phyloP scores from a whole-genome alignment of 2,888 invertebrate genomes.

The Agrotis exclamationis region DNA sequence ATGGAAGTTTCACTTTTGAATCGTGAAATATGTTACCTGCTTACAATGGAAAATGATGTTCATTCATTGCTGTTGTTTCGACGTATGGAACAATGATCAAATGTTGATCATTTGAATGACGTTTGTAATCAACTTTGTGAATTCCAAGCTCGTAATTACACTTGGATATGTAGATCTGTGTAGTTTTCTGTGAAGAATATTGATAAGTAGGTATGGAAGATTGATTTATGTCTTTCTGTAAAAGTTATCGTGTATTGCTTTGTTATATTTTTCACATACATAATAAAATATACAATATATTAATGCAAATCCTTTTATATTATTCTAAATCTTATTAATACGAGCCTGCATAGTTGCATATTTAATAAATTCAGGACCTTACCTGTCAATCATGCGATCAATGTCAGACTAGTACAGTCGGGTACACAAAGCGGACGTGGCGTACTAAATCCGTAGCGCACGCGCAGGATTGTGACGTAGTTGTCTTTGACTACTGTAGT shows the following conservation, averaged over 20 bases:
- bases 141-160: slow-evolving; percentile 7
- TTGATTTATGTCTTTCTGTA: slow-evolving; percentile 26
- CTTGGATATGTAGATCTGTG: not conserved
- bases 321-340: slow-evolving; percentile 58
- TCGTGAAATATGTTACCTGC: slow-evolving; percentile 43
- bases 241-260: slow-evolving; percentile 17
- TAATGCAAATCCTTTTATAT: slow-evolving; percentile 41
- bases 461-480: slow-evolving; percentile 53
- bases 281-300: slow-evolving; percentile 5
- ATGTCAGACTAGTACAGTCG: slow-evolving; percentile 52
- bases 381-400: slow-evolving; percentile 63
- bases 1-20: slow-evolving; percentile 62
- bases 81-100: slow-evolving; percentile 38
- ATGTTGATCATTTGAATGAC: slow-evolving; percentile 15
- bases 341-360: slow-evolving; percentile 47
- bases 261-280: not conserved
- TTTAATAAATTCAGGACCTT: slow-evolving; percentile 60
- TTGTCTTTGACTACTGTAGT: slow-evolving; percentile 29
- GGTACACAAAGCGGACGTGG: slow-evolving; percentile 45
- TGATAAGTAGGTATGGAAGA: not conserved
- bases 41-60: slow-evolving; percentile 52
- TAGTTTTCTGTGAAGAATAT: not conserved
- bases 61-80: slow-evolving; percentile 44
- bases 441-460: slow-evolving; percentile 66
- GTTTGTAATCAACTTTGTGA: not conserved